Evolutionary conservation across 2,113 vertebrate species (phyloP), one percentile per base, ranked within the genome.

Genomic region (Spea multiplicata): DNA sequence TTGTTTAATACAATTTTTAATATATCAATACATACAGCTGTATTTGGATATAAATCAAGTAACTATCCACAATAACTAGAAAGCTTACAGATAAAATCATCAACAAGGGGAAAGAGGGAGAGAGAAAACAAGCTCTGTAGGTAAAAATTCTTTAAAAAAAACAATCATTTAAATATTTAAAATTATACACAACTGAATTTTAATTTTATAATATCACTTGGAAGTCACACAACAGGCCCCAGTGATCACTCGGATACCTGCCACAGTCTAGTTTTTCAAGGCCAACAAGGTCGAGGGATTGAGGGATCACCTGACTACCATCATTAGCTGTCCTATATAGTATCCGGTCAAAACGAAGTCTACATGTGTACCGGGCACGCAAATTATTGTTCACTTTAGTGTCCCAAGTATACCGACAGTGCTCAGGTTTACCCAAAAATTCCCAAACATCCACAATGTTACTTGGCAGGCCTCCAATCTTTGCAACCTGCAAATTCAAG

Each of bases 341-440:
- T 75, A 99, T 1, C 0, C 97, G 90, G 83, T 99, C 97, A 66
- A 99, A 99, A 62, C 97, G 95, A 68, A 91, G 91, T 81, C 91
- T 94, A 85, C 88, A 89, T 66, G 88, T 65, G 16, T 88, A 93
- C 0, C 10, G 5, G 4, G 84, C 82, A 0, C 49, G 66, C 82
- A 96, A 92, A 83, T 98, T 99, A 82, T 69, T 93, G 83, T 99
- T 99, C 62, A 86, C 75, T 68, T 87, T 91, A 0, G 96, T 98
- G 82, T 99, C 97, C 97, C 97, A 99, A 0, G 97, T 99, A 84
- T 97, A 98, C 64, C 89, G 91, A 84, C 95, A 96, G 83, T 97
- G 95, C 44, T 94, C 90, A 62, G 94, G 94, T 44, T 91, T 94
- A 50, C 91, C 96, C 76, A 98, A 79, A 55, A 85, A 87, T 83